Conservation (phyloP, 2,113 vertebrate genomes). For the Phaetusa simplex region DNA sequence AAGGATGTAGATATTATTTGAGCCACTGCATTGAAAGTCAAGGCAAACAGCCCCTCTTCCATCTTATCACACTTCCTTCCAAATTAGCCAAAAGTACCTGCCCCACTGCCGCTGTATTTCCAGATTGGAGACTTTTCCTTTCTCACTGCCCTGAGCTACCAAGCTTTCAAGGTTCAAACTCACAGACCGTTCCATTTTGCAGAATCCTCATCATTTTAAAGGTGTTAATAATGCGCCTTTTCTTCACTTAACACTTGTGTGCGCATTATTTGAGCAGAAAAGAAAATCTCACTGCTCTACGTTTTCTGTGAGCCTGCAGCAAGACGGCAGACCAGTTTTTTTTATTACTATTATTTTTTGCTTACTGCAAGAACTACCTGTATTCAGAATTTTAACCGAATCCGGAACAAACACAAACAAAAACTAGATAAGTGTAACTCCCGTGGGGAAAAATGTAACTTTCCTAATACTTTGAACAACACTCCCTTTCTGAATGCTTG, state of each 20-base stretch:
- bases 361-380: not conserved
- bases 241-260: not conserved
- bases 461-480: not conserved
- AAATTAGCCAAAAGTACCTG: not conserved
- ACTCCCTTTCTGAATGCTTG: not conserved
- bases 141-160: not conserved
- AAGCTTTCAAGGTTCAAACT: not conserved
- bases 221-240: not conserved
- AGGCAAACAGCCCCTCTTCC: not conserved
- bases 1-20: too few species aligned
- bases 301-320: not conserved
- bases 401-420: not conserved
- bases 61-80: not conserved
- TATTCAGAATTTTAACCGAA: not conserved
- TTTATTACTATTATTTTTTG: too few species aligned
- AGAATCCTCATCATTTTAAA: not conserved
- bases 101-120: fast-evolving
- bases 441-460: not conserved
- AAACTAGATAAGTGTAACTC: not conserved
- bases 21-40: not conserved
- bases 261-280: not conserved
- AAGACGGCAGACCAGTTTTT: not conserved
- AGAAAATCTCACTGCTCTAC: not conserved
- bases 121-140: not conserved
- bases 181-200: not conserved